phyloP scores from a whole-genome alignment of 2,113 vertebrate species.

The Amblyornis subalaris region DNA sequence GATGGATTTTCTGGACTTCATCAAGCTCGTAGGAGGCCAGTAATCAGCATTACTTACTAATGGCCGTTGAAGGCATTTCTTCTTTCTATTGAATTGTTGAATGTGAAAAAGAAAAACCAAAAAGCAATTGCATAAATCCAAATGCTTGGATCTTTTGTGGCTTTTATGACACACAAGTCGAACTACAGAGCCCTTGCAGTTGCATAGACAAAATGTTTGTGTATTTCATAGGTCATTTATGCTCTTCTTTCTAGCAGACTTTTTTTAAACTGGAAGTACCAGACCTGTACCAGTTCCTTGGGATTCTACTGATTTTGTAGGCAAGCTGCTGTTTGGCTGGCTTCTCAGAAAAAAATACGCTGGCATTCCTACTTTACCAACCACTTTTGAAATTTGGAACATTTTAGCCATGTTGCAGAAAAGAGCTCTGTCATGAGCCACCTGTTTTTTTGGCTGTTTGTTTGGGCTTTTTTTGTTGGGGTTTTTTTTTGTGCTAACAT shows the following conservation, averaged over 20 bases:
- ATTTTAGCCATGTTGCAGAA: not conserved
- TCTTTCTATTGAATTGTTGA: not conserved
- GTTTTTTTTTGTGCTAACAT: not conserved
- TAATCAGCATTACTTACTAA: conserved; percentile 56
- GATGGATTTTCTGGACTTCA: conserved; percentile 86
- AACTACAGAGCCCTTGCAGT: not conserved
- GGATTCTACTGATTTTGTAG: not conserved
- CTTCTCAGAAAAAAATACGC: not conserved
- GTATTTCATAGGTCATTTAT: not conserved
- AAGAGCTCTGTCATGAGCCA: not conserved
- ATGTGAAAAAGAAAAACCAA: not conserved
- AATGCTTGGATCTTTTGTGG: not conserved
- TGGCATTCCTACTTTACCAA: not conserved
- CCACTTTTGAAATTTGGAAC: not conserved
- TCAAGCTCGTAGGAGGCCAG: conserved; percentile 69
- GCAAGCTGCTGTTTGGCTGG: not conserved
- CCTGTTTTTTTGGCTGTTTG: not conserved
- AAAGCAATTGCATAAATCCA: not conserved
- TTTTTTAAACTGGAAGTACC: not conserved
- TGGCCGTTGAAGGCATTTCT: not conserved
- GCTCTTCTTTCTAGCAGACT: not conserved
- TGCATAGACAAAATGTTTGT: not conserved
- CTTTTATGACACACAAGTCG: not conserved
- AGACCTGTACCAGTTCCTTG: not conserved
- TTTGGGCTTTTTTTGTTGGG: not conserved